Evolutionary conservation across 1,140 invertebrate species (phyloP).

Genomic region (Latrodectus geometricus): DNA sequence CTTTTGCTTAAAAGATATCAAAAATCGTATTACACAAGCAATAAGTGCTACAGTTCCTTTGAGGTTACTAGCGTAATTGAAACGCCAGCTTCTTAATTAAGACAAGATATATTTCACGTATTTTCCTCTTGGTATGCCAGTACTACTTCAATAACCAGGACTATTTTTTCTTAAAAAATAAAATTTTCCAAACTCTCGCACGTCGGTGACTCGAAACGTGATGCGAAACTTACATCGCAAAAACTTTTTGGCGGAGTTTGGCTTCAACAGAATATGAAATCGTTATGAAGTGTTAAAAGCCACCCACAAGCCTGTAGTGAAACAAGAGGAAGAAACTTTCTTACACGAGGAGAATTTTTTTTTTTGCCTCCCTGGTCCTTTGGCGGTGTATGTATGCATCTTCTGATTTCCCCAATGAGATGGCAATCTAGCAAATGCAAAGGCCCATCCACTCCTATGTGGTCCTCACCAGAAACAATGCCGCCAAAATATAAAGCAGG

Average conservation of each 20-base stretch:
- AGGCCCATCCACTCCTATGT: neutral
- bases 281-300: slow-evolving; percentile 32
- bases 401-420: slow-evolving; percentile 20
- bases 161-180: no score
- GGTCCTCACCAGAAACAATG: neutral
- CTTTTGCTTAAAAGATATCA: no score
- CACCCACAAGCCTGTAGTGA: neutral
- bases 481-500: neutral
- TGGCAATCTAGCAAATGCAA: slow-evolving; percentile 24
- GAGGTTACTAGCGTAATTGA: no score
- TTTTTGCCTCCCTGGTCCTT: neutral
- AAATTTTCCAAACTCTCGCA: neutral
- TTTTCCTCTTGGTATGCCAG: no score
- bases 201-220: neutral
- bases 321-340: neutral
- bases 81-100: no score
- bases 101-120: no score
- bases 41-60: no score
- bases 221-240: neutral
- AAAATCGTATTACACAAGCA: no score
- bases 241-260: neutral
- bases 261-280: slow-evolving; percentile 5
- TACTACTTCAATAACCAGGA: no score
- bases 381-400: slow-evolving; percentile 15
- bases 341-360: neutral